Conservation (phyloP, 2,888 invertebrate genomes). For the Allacma fusca region DNA sequence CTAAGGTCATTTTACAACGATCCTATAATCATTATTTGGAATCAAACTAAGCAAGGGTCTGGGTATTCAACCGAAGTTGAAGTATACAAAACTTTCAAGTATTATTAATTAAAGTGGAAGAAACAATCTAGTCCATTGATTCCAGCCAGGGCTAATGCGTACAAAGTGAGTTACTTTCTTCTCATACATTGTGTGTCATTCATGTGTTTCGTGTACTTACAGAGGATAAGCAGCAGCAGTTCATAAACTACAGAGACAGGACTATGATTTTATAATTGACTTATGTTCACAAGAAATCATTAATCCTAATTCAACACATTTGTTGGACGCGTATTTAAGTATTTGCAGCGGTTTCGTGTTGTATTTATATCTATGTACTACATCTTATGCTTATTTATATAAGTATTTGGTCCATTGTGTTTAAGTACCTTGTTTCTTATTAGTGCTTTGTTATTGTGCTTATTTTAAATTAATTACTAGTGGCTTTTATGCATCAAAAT, state of each 20-base stretch:
- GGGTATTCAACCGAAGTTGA: slow-evolving; percentile 24
- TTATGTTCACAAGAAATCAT: slow-evolving; percentile 56
- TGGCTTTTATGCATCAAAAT: no score
- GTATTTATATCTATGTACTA: no score
- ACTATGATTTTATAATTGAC: slow-evolving; percentile 51
- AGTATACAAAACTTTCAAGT: background rate
- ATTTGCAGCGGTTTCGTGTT: no score
- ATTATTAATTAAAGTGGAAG: background rate
- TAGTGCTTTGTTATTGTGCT: no score
- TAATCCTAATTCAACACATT: slow-evolving; percentile 39
- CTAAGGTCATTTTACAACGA: slow-evolving; percentile 83
- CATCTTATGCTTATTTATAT: no score
- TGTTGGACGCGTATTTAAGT: slow-evolving; percentile 49
- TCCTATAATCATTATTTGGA: slow-evolving; percentile 71
- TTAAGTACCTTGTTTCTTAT: no score
- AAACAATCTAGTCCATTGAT: no score
- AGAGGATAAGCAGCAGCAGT: slow-evolving; percentile 53
- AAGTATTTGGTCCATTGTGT: no score
- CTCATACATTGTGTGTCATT: background rate
- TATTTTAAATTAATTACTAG: no score
- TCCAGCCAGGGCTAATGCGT: no score
- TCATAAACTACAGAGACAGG: slow-evolving; percentile 45
- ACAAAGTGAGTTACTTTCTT: no score
- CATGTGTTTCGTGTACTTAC: slow-evolving; percentile 5
- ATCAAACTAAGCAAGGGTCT: slow-evolving; percentile 71